Conservation (phyloP, 2,797 vertebrate genomes). For the Sebastiscus tertius region DNA sequence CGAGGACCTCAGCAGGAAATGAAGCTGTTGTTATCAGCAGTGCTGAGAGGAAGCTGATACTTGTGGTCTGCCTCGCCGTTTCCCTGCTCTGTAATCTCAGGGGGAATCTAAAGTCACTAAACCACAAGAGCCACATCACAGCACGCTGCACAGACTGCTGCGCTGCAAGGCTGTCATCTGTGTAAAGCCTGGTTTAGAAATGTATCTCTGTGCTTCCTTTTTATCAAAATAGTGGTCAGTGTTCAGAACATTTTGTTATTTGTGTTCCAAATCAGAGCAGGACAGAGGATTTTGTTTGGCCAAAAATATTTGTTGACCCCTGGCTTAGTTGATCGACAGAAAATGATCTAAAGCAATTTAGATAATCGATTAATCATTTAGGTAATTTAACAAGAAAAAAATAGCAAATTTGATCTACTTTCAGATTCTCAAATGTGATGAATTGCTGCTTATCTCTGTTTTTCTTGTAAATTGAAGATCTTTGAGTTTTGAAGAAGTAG, state of each 20-base stretch:
- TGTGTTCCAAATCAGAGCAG: not conserved
- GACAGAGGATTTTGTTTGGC: too few species aligned
- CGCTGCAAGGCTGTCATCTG: not conserved
- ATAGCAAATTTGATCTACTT: not conserved
- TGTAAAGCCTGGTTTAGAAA: not conserved
- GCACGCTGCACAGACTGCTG: not conserved
- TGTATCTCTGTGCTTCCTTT: not conserved
- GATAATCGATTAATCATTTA: not conserved
- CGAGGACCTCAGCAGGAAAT: conserved; percentile 45
- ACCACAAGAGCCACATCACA: conserved; percentile 43
- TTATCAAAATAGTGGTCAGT: not conserved
- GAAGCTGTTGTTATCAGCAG: conserved; percentile 43
- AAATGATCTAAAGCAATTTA: not conserved
- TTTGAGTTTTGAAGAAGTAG: not conserved
- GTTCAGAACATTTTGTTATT: not conserved
- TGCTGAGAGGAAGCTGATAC: conserved; percentile 32
- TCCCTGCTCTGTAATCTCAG: conserved; percentile 23
- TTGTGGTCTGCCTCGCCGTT: conserved; percentile 26
- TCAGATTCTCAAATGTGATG: not conserved
- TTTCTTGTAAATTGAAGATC: not conserved
- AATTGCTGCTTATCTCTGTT: not conserved
- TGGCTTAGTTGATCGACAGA: not conserved
- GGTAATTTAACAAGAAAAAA: not conserved
- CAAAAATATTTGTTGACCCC: too few species aligned
- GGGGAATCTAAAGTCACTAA: conserved; percentile 42